Evolutionary conservation across 2,888 invertebrate species (phyloP).

Genomic region (Nysson spinosus): DNA sequence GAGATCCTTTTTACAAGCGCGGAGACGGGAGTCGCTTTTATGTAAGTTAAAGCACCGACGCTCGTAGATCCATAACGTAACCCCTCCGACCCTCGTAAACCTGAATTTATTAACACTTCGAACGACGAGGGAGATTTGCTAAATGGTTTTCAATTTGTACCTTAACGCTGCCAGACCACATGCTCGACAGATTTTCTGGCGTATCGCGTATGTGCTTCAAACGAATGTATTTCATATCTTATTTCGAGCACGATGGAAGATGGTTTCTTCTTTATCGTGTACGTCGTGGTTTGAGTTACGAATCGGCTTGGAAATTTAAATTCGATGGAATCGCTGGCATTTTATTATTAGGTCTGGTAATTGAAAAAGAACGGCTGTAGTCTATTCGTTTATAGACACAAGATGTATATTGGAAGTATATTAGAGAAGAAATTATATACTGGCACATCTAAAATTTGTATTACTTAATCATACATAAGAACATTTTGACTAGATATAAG

Average conservation of each 20-base stretch:
- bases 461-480: too few relatives aligned
- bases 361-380: conserved; percentile 28
- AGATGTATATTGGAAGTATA: too few relatives aligned
- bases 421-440: too few relatives aligned
- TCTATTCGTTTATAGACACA: conserved; percentile 1
- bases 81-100: conserved; percentile 72
- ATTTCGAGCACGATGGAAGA: conserved; percentile 29
- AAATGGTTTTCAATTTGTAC: conserved; percentile 78
- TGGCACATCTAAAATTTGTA: too few relatives aligned
- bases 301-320: conserved; percentile 48
- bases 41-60: conserved; percentile 53
- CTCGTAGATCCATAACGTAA: conserved; percentile 67
- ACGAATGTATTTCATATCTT: conserved; percentile 49
- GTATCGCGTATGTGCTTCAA: conserved; percentile 44
- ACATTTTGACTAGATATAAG: too few relatives aligned
- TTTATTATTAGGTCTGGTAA: conserved; percentile 41
- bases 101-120: conserved; percentile 77
- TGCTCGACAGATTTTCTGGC: conserved; percentile 59
- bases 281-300: conserved; percentile 10
- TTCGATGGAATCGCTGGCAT: conserved; percentile 20
- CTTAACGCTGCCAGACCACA: conserved; percentile 62
- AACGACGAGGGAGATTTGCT: conserved; percentile 73
- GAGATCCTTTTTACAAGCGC: conserved; percentile 36
- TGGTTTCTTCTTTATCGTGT: conserved; percentile 45
- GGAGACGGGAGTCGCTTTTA: conserved; percentile 37